These are phyloP conservation scores for Scolopax bukidnonensis DNA, from an alignment of 2,797 vertebrate species.

Conservation along the genomic window DNA sequence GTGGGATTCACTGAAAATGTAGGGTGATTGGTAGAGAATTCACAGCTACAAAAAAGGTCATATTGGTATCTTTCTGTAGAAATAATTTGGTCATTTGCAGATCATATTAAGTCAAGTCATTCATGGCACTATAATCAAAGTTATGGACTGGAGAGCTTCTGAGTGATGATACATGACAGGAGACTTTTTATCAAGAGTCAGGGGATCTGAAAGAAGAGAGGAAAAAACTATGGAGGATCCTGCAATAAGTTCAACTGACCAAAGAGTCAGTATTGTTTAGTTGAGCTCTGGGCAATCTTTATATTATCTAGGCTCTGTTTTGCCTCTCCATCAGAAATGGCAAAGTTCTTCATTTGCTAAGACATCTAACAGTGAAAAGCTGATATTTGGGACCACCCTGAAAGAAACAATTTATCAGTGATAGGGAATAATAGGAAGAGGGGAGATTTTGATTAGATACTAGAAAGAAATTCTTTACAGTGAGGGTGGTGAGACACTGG, in stretches of 20 bases:
- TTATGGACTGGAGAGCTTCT: neutral
- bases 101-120: slow-evolving; percentile 20
- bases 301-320: neutral
- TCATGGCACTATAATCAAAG: neutral
- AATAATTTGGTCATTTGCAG: slow-evolving; percentile 44
- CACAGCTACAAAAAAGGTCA: neutral
- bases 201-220: neutral
- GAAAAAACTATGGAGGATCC: neutral
- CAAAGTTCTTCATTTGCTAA: neutral
- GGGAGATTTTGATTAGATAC: too few species aligned
- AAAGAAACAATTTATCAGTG: neutral
- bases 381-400: neutral
- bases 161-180: neutral
- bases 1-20: neutral
- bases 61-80: neutral
- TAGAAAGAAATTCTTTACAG: too few species aligned
- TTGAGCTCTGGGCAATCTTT: neutral
- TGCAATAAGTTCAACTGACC: neutral
- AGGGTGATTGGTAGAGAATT: neutral
- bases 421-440: neutral
- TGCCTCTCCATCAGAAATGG: neutral
- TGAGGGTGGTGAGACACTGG: too few species aligned
- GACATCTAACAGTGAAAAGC: neutral
- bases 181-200: neutral
- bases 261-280: neutral